phyloP scores from a whole-genome alignment of 1,140 invertebrate species.

The Saccostrea cuccullata region DNA sequence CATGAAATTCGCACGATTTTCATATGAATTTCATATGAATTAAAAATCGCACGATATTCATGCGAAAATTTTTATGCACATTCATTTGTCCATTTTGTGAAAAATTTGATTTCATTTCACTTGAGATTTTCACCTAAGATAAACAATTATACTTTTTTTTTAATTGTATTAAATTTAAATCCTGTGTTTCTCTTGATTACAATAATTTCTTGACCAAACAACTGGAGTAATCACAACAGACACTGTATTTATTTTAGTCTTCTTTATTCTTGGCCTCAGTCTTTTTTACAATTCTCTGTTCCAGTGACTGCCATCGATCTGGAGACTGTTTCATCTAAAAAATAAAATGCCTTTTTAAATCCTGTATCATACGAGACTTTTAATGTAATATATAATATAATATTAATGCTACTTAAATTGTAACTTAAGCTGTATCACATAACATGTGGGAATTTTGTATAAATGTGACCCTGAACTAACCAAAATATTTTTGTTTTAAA shows the following conservation, averaged over 20 bases:
- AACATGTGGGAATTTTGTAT: no score
- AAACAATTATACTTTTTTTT: background rate
- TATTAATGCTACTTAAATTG: background rate
- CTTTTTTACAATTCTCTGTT: background rate
- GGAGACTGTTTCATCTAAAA: conserved; percentile 9
- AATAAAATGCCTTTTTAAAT: background rate
- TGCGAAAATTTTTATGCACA: background rate
- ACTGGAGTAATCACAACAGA: background rate
- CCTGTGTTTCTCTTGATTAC: background rate
- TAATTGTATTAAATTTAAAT: background rate
- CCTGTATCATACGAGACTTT: background rate
- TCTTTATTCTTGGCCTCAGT: background rate
- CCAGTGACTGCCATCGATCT: background rate
- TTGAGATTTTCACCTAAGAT: background rate
- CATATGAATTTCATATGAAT: background rate
- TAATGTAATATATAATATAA: background rate
- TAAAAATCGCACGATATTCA: background rate
- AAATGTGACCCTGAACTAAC: no score
- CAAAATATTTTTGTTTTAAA: no score
- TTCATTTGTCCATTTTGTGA: background rate
- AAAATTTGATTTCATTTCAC: background rate
- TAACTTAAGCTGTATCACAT: background rate
- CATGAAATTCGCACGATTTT: background rate
- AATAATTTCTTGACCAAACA: background rate
- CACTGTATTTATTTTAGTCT: background rate